Evolutionary conservation across 2,113 vertebrate genomes (phyloP).

Genomic region (Ptychochromis oligacanthus): DNA sequence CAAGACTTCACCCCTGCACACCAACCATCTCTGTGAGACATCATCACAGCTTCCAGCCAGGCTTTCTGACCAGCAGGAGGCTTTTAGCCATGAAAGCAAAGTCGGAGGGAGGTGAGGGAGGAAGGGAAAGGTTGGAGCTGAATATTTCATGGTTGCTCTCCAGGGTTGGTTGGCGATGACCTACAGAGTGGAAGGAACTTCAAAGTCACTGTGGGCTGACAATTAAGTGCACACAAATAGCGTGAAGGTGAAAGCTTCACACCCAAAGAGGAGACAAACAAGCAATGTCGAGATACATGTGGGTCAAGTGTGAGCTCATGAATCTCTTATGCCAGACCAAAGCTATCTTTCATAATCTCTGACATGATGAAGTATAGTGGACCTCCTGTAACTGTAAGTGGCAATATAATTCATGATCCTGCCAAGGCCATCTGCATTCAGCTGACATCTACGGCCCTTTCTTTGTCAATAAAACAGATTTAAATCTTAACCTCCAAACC

Average conservation of each 20-base stretch:
- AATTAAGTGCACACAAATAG: constrained; percentile 26
- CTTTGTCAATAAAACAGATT: constrained; percentile 57
- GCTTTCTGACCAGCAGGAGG: constrained; percentile 60
- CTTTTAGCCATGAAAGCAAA: constrained; percentile 47
- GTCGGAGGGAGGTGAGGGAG: constrained; percentile 34
- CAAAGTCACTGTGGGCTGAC: constrained; percentile 47
- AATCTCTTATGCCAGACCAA: constrained; percentile 12
- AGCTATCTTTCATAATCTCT: constrained; percentile 22
- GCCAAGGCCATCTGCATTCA: neutral
- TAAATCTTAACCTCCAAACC: constrained; percentile 42
- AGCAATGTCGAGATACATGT: neutral
- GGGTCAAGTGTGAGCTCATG: neutral
- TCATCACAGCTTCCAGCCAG: constrained; percentile 48
- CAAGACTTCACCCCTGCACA: constrained; percentile 5
- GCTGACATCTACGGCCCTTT: constrained; percentile 8
- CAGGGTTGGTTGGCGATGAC: constrained; percentile 35
- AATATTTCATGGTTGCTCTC: constrained; percentile 80
- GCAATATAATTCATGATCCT: constrained; percentile 22
- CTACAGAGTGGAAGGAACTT: constrained; percentile 40
- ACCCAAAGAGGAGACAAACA: neutral
- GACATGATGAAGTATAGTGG: neutral
- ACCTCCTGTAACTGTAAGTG: constrained; percentile 35
- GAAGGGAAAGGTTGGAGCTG: constrained; percentile 75
- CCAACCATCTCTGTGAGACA: constrained; percentile 46
- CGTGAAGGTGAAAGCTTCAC: constrained; percentile 36